Conservation (phyloP, 2,113 vertebrate genomes). For the Pterocles orientalis region DNA sequence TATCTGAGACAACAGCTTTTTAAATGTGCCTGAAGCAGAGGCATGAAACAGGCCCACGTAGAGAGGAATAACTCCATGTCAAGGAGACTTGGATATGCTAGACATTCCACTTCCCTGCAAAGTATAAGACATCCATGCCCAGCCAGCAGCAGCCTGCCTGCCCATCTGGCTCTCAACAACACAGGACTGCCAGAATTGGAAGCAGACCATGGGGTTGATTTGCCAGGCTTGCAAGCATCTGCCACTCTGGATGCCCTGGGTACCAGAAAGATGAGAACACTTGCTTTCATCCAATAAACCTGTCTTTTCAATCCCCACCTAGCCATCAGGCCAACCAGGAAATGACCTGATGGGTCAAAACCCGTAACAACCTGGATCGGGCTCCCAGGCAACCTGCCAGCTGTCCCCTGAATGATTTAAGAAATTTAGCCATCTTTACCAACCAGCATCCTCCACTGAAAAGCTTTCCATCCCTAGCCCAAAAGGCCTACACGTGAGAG, state of each 20-base stretch:
- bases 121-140: neutral
- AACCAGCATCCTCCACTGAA: neutral
- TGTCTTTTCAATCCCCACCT: neutral
- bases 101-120: neutral
- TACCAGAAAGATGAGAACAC: neutral
- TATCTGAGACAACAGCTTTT: neutral
- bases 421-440: neutral
- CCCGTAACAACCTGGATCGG: fast-evolving
- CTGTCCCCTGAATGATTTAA: neutral
- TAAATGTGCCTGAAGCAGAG: neutral
- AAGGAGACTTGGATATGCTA: neutral
- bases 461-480: neutral
- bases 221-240: neutral
- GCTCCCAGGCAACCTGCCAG: neutral
- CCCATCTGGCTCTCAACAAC: neutral
- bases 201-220: neutral
- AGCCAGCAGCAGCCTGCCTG: neutral
- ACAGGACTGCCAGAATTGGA: neutral
- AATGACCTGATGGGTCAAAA: neutral
- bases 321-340: neutral
- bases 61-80: neutral
- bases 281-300: neutral
- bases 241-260: neutral
- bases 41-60: neutral
- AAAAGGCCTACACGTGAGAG: neutral